Percentiles rank a stretch among this genome's conserved stretches.
Evolutionary conservation across 2,888 invertebrate species (phyloP).

Genomic region (Actias luna): DNA sequence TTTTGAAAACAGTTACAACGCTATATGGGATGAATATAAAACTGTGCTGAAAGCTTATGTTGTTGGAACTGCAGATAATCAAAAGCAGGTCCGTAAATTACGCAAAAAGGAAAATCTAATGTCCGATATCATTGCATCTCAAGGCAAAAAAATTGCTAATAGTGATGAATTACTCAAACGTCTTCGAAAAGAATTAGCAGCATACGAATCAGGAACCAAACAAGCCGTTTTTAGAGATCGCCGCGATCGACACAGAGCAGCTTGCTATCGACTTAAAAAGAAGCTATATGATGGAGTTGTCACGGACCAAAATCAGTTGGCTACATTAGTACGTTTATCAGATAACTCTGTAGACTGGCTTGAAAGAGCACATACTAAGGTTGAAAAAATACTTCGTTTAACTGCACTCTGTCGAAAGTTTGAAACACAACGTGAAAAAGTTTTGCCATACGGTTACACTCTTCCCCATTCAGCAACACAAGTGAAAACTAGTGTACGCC

Average conservation of each 20-base stretch:
- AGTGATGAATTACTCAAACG: slow-evolving; percentile 60
- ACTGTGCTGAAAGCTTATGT: slow-evolving; percentile 62
- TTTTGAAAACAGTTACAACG: slow-evolving; percentile 61
- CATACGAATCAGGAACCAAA: slow-evolving; percentile 71
- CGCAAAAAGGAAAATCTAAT: slow-evolving; percentile 68
- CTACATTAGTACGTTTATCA: slow-evolving; percentile 56
- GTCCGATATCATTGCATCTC: slow-evolving; percentile 71
- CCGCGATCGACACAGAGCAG: slow-evolving; percentile 61
- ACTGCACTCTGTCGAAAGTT: slow-evolving; percentile 79
- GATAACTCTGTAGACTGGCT: slow-evolving; percentile 68
- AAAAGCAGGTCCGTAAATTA: slow-evolving; percentile 64
- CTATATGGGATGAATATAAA: slow-evolving; percentile 69
- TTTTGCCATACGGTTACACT: slow-evolving; percentile 60
- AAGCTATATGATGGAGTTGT: slow-evolving; percentile 49
- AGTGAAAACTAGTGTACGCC: slow-evolving; percentile 42
- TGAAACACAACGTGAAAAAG: slow-evolving; percentile 79
- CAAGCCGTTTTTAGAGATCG: slow-evolving; percentile 70
- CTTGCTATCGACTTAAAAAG: slow-evolving; percentile 57
- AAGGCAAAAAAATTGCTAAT: slow-evolving; percentile 67
- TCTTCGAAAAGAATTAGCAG: slow-evolving; percentile 59
- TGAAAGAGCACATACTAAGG: slow-evolving; percentile 62
- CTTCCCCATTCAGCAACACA: slow-evolving; percentile 49
- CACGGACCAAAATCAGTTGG: slow-evolving; percentile 54
- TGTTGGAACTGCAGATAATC: slow-evolving; percentile 62
- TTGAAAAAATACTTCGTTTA: slow-evolving; percentile 75